Conservation (phyloP, 2,888 invertebrate species). For the Bursaphelenchus okinawaensis region DNA sequence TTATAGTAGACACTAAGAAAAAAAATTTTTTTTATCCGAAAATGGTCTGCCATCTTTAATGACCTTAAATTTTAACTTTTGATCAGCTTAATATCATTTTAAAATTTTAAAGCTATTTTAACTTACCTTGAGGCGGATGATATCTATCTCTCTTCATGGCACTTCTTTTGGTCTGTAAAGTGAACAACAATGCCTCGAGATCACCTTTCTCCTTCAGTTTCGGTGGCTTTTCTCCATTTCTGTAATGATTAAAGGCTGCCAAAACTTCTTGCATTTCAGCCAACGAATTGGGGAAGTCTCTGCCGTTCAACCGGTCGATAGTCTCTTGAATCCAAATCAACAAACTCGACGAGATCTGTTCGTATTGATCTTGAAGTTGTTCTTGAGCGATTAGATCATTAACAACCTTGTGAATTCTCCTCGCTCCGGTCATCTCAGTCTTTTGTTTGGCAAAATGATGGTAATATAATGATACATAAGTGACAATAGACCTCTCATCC, state of each 20-base stretch:
- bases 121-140: conserved; percentile 51
- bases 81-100: too few relatives aligned
- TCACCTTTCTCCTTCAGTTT: conserved; percentile 96
- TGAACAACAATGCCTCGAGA: conserved; percentile 89
- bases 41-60: too few relatives aligned
- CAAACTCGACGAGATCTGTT: conserved; percentile 74
- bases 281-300: conserved; percentile 84
- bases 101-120: too few relatives aligned
- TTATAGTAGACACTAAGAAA: too few relatives aligned
- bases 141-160: conserved; percentile 68
- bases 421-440: conserved; percentile 93
- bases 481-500: conserved; percentile 97
- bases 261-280: conserved; percentile 88
- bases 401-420: conserved; percentile 93
- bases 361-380: conserved; percentile 81
- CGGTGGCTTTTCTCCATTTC: conserved; percentile 94
- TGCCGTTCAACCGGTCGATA: conserved; percentile 74
- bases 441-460: conserved; percentile 99
- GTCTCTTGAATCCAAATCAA: conserved; percentile 88
- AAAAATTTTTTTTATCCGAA: background rate
- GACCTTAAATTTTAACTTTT: too few relatives aligned
- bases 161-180: conserved; percentile 90
- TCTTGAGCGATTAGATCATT: conserved; percentile 92
- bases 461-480: conserved; percentile 96
- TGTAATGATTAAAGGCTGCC: conserved; percentile 83